These are phyloP conservation scores for Andrena dorsata DNA, from an alignment of 2,888 invertebrate genomes.

Conservation along the genomic window DNA sequence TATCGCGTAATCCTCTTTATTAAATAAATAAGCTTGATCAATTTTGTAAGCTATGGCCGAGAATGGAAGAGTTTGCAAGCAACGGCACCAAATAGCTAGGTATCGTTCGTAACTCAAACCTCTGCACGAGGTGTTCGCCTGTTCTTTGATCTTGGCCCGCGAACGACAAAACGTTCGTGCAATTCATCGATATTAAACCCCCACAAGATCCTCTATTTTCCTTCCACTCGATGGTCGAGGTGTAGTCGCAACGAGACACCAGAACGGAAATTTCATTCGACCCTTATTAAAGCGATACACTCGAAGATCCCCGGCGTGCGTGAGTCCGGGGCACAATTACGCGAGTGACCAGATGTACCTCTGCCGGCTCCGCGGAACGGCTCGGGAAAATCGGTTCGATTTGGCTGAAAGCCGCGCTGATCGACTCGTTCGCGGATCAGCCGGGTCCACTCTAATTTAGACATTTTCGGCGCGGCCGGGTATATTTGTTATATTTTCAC, in stretches of 20 bases:
- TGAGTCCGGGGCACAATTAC: constrained; percentile 57
- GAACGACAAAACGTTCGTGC: too few species aligned
- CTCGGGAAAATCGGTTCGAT: constrained; percentile 63
- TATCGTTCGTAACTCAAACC: neutral
- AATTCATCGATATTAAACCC: too few species aligned
- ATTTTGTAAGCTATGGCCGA: constrained; percentile 12
- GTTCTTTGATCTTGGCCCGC: too few species aligned
- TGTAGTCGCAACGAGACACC: too few species aligned
- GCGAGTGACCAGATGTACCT: constrained; percentile 44
- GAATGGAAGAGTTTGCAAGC: neutral
- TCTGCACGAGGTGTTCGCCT: neutral
- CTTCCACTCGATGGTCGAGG: too few species aligned
- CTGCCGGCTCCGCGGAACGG: neutral
- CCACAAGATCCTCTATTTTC: too few species aligned
- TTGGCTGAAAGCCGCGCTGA: constrained; percentile 60
- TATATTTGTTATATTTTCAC: constrained; percentile 78
- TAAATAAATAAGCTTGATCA: constrained; percentile 36
- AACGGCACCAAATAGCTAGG: neutral
- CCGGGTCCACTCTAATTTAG: constrained; percentile 75
- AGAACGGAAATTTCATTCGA: too few species aligned
- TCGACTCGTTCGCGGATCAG: constrained; percentile 67
- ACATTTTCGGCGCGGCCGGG: constrained; percentile 65
- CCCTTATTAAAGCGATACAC: constrained; percentile 35
- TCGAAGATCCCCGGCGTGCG: constrained; percentile 45
- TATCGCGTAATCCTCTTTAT: constrained; percentile 15